Conservation (phyloP, 2,888 invertebrate species). For the Chloroclysta siterata region DNA sequence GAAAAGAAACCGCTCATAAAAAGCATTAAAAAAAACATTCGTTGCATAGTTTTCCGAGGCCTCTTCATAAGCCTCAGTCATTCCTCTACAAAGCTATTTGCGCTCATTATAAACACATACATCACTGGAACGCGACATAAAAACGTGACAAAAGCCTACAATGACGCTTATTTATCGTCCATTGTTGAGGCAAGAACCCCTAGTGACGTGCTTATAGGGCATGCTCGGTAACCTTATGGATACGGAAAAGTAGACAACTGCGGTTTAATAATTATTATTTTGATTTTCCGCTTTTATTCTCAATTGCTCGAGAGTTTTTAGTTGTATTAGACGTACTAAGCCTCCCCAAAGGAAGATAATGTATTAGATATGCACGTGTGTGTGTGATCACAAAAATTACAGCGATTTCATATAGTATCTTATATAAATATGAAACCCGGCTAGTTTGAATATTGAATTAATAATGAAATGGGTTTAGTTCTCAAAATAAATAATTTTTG, state of each 20-base stretch:
- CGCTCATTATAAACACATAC: constrained; percentile 44
- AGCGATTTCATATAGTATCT: no score
- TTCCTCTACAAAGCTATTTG: constrained; percentile 17
- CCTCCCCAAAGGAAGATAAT: no score
- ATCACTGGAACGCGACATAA: constrained; percentile 32
- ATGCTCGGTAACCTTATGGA: background rate
- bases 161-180: constrained; percentile 36
- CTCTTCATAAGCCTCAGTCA: constrained; percentile 1
- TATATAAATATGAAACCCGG: no score
- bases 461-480: no score
- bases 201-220: constrained; percentile 12
- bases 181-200: constrained; percentile 26
- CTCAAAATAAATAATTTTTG: no score
- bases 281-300: background rate
- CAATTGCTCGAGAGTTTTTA: background rate
- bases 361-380: no score
- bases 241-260: constrained; percentile 9
- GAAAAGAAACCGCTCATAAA: background rate
- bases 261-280: background rate
- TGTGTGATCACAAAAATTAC: no score
- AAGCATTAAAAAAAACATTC: background rate
- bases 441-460: no score
- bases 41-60: background rate
- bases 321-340: no score
- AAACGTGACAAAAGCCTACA: constrained; percentile 36